Evolutionary conservation across 2,113 vertebrate genomes (phyloP).

Genomic region (Corythoichthys haematopterus): DNA sequence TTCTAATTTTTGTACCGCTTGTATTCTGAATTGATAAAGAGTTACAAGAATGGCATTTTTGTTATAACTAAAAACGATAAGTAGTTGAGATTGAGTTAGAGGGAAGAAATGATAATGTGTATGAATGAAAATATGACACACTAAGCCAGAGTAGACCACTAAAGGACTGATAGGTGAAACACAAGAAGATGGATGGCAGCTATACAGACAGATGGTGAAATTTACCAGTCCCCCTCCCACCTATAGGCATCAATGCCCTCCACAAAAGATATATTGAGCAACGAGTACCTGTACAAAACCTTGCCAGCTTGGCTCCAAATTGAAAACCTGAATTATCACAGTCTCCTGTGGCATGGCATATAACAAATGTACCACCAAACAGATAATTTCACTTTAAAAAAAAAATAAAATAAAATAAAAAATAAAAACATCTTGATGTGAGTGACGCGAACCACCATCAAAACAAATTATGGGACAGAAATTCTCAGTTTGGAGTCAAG

Average conservation of each 20-base stretch:
- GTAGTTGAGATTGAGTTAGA: background rate
- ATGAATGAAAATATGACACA: background rate
- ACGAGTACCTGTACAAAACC: constrained; percentile 38
- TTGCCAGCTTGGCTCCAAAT: constrained; percentile 37
- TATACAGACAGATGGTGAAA: background rate
- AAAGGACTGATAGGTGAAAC: background rate
- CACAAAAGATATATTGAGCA: constrained; percentile 22
- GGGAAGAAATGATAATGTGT: background rate
- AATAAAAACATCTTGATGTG: background rate
- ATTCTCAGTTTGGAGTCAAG: constrained; percentile 47
- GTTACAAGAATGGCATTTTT: background rate
- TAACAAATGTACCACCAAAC: background rate
- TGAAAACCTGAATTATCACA: background rate
- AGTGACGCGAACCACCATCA: background rate
- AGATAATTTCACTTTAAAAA: background rate
- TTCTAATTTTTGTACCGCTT: background rate
- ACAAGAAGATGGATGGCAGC: constrained; percentile 7
- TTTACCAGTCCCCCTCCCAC: background rate
- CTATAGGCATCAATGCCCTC: constrained; percentile 18
- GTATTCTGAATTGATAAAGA: background rate
- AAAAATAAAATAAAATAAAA: too few species aligned
- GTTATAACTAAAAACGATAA: background rate
- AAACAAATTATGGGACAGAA: background rate
- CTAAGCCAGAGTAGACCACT: background rate
- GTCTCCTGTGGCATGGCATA: background rate